Percentiles rank a stretch among this genome's conserved stretches.
Evolutionary conservation across 2,797 vertebrate species (phyloP).

Genomic region (Sebastes goodei): DNA sequence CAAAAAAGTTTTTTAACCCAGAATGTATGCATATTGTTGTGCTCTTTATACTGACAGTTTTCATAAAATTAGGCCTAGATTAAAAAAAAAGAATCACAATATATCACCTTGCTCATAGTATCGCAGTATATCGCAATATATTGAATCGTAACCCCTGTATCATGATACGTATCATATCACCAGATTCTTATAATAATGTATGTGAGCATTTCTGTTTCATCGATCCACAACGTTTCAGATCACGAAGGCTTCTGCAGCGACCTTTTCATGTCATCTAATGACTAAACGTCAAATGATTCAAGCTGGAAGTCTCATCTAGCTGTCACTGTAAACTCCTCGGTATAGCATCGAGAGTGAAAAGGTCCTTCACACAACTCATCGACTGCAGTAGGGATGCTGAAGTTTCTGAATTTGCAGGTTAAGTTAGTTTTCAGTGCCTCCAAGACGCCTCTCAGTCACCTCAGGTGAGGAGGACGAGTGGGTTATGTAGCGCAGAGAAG

Average conservation of each 20-base stretch:
- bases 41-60: not conserved
- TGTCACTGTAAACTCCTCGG: not conserved
- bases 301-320: not conserved
- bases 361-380: not conserved
- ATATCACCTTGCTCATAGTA: fast-evolving
- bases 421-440: not conserved
- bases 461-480: not conserved
- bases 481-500: not conserved
- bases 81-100: not conserved
- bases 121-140: not conserved
- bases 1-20: not conserved
- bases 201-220: not conserved
- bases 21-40: not conserved
- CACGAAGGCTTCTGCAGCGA: not conserved
- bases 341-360: not conserved
- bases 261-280: not conserved
- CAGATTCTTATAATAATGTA: not conserved
- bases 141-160: fast-evolving
- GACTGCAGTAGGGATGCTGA: not conserved
- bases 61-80: not conserved
- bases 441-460: not conserved
- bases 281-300: not conserved
- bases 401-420: not conserved
- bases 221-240: not conserved
- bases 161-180: not conserved